phyloP scores from a whole-genome alignment of 2,888 invertebrate genomes.

The Adineta ricciae region DNA sequence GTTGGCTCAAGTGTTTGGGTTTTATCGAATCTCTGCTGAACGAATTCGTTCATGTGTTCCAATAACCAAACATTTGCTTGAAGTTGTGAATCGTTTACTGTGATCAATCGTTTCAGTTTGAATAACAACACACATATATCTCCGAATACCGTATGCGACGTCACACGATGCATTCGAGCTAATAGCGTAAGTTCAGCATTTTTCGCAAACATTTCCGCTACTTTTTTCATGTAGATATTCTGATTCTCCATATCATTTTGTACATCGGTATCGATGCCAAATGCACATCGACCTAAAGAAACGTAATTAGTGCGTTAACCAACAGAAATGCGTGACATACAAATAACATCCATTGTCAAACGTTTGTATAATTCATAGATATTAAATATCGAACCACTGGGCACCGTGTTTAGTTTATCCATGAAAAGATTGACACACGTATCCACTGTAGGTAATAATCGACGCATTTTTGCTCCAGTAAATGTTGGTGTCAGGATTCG shows the following conservation, averaged over 20 bases:
- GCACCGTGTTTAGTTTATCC: background rate
- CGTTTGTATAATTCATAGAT: slow-evolving; percentile 19
- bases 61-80: background rate
- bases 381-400: background rate
- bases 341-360: slow-evolving; percentile 29
- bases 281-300: slow-evolving; percentile 1
- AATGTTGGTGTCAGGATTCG: slow-evolving; percentile 28
- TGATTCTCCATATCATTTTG: slow-evolving; percentile 18
- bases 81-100: background rate
- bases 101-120: background rate
- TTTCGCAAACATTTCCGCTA: background rate
- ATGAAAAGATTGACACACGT: background rate
- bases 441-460: background rate
- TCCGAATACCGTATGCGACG: background rate
- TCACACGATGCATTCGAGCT: background rate
- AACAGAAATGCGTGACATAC: background rate
- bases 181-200: background rate
- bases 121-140: background rate
- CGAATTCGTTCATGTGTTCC: background rate
- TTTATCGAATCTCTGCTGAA: background rate
- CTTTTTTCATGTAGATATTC: slow-evolving; percentile 23
- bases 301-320: background rate
- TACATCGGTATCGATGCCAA: slow-evolving; percentile 23
- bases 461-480: slow-evolving; percentile 18
- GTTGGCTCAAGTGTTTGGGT: background rate